These are phyloP conservation scores for Falco rusticolus DNA, from an alignment of 2,797 vertebrate genomes.

Conservation along the genomic window DNA sequence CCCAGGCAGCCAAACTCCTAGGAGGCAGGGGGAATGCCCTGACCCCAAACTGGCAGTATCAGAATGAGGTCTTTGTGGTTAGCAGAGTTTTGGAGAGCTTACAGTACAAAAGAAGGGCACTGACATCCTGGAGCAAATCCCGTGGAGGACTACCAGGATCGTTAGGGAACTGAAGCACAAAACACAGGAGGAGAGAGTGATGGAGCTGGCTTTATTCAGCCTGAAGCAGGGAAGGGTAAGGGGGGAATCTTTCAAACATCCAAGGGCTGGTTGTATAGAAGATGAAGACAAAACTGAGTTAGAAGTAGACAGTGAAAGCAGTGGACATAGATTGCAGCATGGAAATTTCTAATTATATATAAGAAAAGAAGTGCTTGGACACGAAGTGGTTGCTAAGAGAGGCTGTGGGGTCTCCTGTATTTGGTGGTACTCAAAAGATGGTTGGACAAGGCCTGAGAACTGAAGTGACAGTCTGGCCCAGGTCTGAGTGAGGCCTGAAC, in stretches of 20 bases:
- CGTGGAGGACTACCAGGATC: not conserved
- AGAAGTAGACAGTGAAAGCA: not conserved
- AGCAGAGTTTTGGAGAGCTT: not conserved
- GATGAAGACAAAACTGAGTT: not conserved
- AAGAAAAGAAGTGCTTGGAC: not conserved
- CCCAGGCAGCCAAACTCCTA: not conserved
- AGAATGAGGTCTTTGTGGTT: not conserved
- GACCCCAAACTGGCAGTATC: not conserved
- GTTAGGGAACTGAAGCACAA: not conserved
- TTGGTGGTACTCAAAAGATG: not conserved
- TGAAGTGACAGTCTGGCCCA: not conserved
- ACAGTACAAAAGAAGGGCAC: not conserved
- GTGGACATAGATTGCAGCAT: not conserved
- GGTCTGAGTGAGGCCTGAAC: not conserved
- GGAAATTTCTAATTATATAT: not conserved
- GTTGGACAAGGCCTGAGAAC: not conserved
- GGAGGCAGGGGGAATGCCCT: not conserved
- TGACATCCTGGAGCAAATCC: not conserved
- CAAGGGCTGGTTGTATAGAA: not conserved
- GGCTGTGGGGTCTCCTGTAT: not conserved
- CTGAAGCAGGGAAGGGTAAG: not conserved
- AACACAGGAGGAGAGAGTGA: not conserved
- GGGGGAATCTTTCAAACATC: not conserved
- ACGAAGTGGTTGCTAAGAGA: not conserved
- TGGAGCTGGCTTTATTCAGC: not conserved